Base-by-base conservation (phyloP, 2,797 vertebrate species). In the Gallinago stenura region DNA sequence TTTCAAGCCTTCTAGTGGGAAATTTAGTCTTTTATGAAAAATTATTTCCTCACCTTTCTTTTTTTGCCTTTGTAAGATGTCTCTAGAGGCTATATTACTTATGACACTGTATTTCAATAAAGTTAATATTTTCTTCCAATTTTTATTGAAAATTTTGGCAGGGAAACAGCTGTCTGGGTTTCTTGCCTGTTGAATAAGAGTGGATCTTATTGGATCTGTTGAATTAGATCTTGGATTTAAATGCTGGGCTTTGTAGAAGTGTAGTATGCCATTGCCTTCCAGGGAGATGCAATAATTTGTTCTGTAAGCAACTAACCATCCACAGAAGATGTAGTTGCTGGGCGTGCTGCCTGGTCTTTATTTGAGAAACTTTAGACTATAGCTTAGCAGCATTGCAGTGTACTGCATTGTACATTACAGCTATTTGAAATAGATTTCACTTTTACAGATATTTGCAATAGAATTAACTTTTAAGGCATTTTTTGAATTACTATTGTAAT, bases 241-340 rank as follows among this genome's bases (percentile, higher is more conserved):
- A 28, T 43, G 7, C 30, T 79, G 58, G 15, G 8, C 39, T 89
- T 82, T 84, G 21, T 41, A 35, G 35, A 64, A 68, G 17, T 8
- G 10, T 37, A 33, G n/a, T 58, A 15, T 64, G 43, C 51, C 14
- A 2, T 43, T 77, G 39, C 19, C 3, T 46, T 76, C 43, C 11
- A 4, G 2, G 7, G 41, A 46, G 41, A 6, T n/a, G 21, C 19
- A 20, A 9, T 62, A 62, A 26, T 35, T 92, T 79, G 35, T 39
- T 89, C 17, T 70, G 9, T 64, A 25, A 81, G 58, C 0, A 0
- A 2, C 21, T 87, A 37, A 19, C 25, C 7, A 2, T 70, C 16
- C 46, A 11, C 1, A 6, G 21, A 62, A 46, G 21, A 8, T 70
- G 11, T n/a, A 45, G 46, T 77, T 91, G 3, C 0, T 53, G 19